Conservation (phyloP, 2,797 vertebrate genomes). For the Sebastes steindachneri region DNA sequence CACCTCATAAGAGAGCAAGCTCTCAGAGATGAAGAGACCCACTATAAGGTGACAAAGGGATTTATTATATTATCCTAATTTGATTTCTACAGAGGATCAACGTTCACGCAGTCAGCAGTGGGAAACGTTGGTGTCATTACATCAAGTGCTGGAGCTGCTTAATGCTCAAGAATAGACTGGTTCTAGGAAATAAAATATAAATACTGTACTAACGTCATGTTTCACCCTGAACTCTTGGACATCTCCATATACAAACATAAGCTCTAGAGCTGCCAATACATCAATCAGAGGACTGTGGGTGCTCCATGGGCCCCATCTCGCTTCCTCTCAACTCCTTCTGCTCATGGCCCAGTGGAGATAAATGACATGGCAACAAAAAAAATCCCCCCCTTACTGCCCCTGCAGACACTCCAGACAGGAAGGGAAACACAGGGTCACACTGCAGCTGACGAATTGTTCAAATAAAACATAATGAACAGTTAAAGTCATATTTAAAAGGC, state of each 20-base stretch:
- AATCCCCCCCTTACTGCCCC: conserved; percentile 9
- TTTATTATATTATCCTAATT: conserved; percentile 47
- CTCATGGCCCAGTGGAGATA: conserved; percentile 65
- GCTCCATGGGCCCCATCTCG: conserved; percentile 41
- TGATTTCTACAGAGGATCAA: conserved; percentile 33
- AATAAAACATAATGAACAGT: conserved; percentile 33
- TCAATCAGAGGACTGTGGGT: conserved; percentile 22
- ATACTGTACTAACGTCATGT: background rate
- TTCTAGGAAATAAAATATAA: conserved; percentile 22
- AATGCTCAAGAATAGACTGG: conserved; percentile 1
- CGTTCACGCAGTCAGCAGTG: conserved; percentile 3
- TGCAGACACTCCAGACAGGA: conserved; percentile 46
- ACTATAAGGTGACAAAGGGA: conserved; percentile 52
- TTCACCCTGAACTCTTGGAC: conserved; percentile 19
- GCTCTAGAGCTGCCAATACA: conserved; percentile 13
- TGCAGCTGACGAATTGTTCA: conserved; percentile 39
- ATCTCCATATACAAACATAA: conserved; percentile 11
- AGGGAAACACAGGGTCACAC: conserved; percentile 43
- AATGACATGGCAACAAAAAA: conserved; percentile 69
- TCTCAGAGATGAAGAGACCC: conserved; percentile 40
- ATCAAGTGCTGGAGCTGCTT: background rate
- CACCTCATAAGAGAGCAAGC: conserved; percentile 67
- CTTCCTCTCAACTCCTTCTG: conserved; percentile 54
- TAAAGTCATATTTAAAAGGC: conserved; percentile 6
- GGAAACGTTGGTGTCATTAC: conserved; percentile 3